These are phyloP conservation scores for Agrochola litura DNA, from an alignment of 2,888 invertebrate species.

Conservation along the genomic window DNA sequence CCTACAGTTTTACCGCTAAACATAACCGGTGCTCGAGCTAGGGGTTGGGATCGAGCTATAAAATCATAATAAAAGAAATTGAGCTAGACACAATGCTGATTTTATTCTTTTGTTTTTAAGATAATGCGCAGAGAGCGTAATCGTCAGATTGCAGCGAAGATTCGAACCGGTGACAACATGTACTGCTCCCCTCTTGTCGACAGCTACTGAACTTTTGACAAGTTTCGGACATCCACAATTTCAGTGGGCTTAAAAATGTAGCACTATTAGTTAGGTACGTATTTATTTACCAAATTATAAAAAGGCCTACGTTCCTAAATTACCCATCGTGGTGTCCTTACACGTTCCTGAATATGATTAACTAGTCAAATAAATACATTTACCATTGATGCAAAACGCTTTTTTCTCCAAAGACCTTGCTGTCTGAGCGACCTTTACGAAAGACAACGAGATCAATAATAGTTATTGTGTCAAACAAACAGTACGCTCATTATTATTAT, in stretches of 20 bases:
- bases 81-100: background rate
- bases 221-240: background rate
- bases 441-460: constrained; percentile 66
- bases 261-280: background rate
- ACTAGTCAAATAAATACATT: constrained; percentile 74
- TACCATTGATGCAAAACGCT: constrained; percentile 59
- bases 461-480: constrained; percentile 42
- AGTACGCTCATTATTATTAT: constrained; percentile 57
- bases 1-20: too few relatives aligned
- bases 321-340: constrained; percentile 19
- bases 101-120: constrained; percentile 51
- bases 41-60: background rate
- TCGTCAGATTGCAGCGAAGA: constrained; percentile 91
- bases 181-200: constrained; percentile 91
- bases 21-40: too few relatives aligned
- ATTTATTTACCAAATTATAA: constrained; percentile 5
- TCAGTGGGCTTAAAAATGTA: background rate
- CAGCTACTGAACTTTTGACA: constrained; percentile 78
- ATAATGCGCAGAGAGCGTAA: constrained; percentile 88
- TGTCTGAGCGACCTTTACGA: constrained; percentile 70
- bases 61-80: background rate
- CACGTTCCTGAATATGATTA: constrained; percentile 40
- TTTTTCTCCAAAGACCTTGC: constrained; percentile 71
- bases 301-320: constrained; percentile 2
- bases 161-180: constrained; percentile 88